These are phyloP conservation scores for Cataglyphis livida DNA, from an alignment of 2,888 invertebrate species.

Conservation along the genomic window DNA sequence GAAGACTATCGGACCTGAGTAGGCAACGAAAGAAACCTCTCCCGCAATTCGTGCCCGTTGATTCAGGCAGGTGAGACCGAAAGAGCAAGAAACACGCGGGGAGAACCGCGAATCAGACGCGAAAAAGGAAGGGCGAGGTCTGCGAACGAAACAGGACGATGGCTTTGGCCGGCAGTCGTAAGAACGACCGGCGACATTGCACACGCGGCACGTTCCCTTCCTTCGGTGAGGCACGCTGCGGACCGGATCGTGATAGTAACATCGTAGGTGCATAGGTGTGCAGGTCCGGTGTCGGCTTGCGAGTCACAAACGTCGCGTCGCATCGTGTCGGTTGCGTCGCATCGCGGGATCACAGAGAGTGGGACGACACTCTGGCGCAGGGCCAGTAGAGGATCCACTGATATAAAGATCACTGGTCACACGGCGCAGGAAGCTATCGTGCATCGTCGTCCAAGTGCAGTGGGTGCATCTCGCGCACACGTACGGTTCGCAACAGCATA, in stretches of 20 bases:
- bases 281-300: constrained; percentile 5
- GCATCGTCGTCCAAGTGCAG: constrained; percentile 80
- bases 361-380: constrained; percentile 71
- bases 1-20: not conserved
- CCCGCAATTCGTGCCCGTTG: not conserved
- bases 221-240: constrained; percentile 37
- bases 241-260: constrained; percentile 49
- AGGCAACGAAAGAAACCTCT: not conserved
- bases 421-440: constrained; percentile 65
- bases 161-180: constrained; percentile 64
- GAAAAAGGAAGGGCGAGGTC: constrained; percentile 67
- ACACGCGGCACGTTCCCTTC: constrained; percentile 52
- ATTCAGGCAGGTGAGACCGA: constrained; percentile 1
- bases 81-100: too few relatives aligned
- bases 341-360: constrained; percentile 61
- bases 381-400: constrained; percentile 73
- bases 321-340: constrained; percentile 27
- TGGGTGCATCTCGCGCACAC: constrained; percentile 66
- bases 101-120: constrained; percentile 30
- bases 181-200: constrained; percentile 68
- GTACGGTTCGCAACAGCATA: not conserved
- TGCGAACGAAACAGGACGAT: constrained; percentile 64
- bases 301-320: constrained; percentile 49
- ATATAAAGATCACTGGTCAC: constrained; percentile 74
- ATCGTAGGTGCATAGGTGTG: constrained; percentile 5